phyloP scores from a whole-genome alignment of 2,113 vertebrate genomes.

The Porphyrio hochstetteri region DNA sequence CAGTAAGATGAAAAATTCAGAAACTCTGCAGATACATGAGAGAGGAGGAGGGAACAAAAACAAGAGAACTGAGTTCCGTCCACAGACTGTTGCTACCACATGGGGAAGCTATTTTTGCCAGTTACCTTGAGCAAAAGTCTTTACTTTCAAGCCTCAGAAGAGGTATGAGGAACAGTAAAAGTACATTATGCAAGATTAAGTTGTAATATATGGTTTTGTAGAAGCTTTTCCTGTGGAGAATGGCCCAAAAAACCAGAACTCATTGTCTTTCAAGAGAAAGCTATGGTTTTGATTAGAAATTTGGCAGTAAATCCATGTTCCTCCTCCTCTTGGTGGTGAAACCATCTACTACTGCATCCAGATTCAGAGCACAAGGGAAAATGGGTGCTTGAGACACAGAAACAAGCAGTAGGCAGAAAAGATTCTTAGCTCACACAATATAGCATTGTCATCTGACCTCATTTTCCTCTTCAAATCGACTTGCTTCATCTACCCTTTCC shows the following conservation, averaged over 20 bases:
- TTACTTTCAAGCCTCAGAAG: neutral
- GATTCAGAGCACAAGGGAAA: neutral
- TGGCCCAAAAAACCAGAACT: neutral
- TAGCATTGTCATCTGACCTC: accelerated
- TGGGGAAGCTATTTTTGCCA: neutral
- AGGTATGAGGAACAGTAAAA: neutral
- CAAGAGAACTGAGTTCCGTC: neutral
- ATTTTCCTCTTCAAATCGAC: neutral
- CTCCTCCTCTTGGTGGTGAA: neutral
- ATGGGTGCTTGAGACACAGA: accelerated
- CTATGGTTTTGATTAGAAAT: neutral
- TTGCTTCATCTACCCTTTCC: neutral
- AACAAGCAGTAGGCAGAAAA: neutral
- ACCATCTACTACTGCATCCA: neutral
- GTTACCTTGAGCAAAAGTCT: neutral
- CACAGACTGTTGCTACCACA: neutral
- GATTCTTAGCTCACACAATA: neutral
- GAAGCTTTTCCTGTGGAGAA: neutral
- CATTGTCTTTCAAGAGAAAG: neutral
- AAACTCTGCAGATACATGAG: neutral
- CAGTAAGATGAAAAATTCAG: neutral
- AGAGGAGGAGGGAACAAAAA: neutral
- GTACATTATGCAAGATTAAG: neutral
- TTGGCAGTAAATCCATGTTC: neutral
- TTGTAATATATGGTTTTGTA: neutral